These are phyloP conservation scores for Papilio protenor DNA, from an alignment of 2,888 invertebrate species.

Conservation along the genomic window DNA sequence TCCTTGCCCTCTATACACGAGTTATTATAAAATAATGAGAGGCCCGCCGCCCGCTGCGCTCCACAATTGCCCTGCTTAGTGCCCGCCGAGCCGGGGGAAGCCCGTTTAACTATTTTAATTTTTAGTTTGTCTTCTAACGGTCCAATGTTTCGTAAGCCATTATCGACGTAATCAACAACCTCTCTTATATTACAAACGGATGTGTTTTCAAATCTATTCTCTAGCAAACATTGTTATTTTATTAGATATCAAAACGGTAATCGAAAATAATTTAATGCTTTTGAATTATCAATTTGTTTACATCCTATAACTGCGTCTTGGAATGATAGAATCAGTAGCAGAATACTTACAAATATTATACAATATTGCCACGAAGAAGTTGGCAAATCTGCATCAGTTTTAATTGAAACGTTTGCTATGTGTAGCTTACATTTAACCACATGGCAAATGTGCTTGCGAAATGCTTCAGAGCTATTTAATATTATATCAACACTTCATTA, in stretches of 20 bases:
- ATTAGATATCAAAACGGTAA: neutral
- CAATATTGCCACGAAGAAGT: neutral
- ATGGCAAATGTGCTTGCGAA: neutral
- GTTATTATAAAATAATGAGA: conserved; percentile 85
- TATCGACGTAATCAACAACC: conserved; percentile 57
- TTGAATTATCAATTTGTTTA: neutral
- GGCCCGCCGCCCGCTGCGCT: conserved; percentile 80
- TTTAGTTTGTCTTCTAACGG: conserved; percentile 83
- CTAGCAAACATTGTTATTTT: conserved; percentile 18
- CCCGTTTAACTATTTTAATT: conserved; percentile 84
- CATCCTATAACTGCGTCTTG: neutral
- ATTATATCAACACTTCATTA: conserved; percentile 25
- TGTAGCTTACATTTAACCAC: neutral
- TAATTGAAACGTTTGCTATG: neutral
- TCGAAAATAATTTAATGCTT: neutral
- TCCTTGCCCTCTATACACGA: conserved; percentile 70
- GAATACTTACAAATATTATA: neutral
- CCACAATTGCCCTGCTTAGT: conserved; percentile 83
- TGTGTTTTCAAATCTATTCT: conserved; percentile 30
- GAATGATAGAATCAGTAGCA: neutral
- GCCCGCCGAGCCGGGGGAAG: conserved; percentile 68
- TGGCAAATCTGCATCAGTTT: neutral
- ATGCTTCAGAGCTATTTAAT: neutral
- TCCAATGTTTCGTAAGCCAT: conserved; percentile 72
- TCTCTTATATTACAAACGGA: conserved; percentile 14